Base-by-base conservation (phyloP, 2,113 vertebrate species). In the Cygnus buccinator region DNA sequence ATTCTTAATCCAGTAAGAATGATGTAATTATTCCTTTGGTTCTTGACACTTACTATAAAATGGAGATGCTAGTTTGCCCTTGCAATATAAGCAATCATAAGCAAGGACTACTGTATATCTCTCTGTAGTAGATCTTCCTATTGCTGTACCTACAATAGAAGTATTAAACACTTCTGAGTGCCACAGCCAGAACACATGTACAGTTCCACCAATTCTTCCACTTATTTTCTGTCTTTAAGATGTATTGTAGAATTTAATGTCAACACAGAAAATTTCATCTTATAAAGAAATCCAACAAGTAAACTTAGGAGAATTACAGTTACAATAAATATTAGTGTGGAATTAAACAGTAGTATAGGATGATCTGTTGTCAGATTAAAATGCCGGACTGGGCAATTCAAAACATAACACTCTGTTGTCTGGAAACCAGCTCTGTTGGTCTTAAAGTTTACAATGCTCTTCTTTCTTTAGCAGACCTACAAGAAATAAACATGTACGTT, bases 151-250 rank as follows among this genome's bases (percentile, higher is more conserved):
- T 85, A 6, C 18, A 59, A 3, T 7, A 17, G 26, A 73, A 44
- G 5, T 58, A 26, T 68, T 75, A 43, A 87, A 79, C 9, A 9
- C 1, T 57, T 77, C 13, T 35, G n/a, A 59, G 23, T 28, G 8
- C 15, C 33, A 41, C 22, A 67, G 26, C 8, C 37, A 39, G 62
- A 84, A 26, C 4, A 29, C 0, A 0, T 5, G 5, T 7, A 54
- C 2, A 54, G 0, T 76, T 91, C 87, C 66, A 70, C 13, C 29
- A 81, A 4, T 4, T 58, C 7, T 65, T 89, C 84, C 0, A 3
- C 4, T 65, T 81, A 39, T 26, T 84, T 89, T 80, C 65, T 82
- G 2, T 68, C 33, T 75, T 59, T 15, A 80, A 71, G 19, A 77
- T 43, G 8, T 31, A 35, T 11, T 73, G 35, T 44, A 66, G 57